Conservation (phyloP, 2,113 vertebrate species). For the Alexandromys fortis region DNA sequence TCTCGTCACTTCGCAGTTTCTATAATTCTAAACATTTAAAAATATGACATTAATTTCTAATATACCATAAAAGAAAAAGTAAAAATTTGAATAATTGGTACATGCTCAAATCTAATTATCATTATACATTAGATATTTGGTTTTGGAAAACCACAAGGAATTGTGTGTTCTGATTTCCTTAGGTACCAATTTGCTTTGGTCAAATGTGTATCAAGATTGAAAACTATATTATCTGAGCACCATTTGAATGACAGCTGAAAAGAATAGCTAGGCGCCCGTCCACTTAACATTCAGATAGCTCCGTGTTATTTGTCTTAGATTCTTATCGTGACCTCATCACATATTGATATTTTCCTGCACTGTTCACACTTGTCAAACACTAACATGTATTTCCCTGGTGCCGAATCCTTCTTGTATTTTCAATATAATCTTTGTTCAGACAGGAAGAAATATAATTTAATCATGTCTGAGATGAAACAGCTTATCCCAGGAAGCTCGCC, state of each 20-base stretch:
- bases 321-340: conserved; percentile 63
- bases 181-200: conserved; percentile 13
- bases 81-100: not conserved
- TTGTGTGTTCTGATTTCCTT: not conserved
- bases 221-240: not conserved
- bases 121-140: not conserved
- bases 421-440: conserved; percentile 78
- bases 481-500: conserved; percentile 66
- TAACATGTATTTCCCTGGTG: conserved; percentile 61
- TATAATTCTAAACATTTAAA: not conserved
- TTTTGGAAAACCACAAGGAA: not conserved
- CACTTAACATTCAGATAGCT: conserved; percentile 41
- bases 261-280: not conserved
- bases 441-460: conserved; percentile 84
- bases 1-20: not conserved
- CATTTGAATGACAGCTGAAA: conserved; percentile 1
- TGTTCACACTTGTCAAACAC: conserved; percentile 64
- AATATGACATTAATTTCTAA: conserved; percentile 24
- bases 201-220: not conserved
- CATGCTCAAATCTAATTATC: not conserved
- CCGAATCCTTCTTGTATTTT: conserved; percentile 67
- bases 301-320: not conserved
- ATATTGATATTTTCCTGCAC: conserved; percentile 61
- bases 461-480: conserved; percentile 78
- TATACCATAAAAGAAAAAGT: not conserved